A percentile compares a stretch with the other conserved stretches of the same genome.
phyloP scores from a whole-genome alignment of 2,113 vertebrate species.

The Anser cygnoides region DNA sequence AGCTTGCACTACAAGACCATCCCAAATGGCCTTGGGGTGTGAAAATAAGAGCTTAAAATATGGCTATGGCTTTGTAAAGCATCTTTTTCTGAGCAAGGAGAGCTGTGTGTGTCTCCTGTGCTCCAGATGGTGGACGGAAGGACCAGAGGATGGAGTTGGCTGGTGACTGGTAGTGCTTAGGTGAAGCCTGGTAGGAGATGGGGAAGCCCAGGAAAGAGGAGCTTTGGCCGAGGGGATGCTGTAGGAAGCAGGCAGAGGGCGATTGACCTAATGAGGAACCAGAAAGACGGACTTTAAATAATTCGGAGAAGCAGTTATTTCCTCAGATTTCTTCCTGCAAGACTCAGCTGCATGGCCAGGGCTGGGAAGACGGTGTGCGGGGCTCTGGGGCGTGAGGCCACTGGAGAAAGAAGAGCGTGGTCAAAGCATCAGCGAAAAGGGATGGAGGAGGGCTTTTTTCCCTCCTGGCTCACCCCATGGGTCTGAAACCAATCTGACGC shows the following conservation, averaged over 20 bases:
- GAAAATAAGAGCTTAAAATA: not conserved
- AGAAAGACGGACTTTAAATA: not conserved
- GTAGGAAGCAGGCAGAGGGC: not conserved
- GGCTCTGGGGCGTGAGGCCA: not conserved
- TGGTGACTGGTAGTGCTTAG: not conserved
- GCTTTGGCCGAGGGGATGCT: not conserved
- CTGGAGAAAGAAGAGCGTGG: not conserved
- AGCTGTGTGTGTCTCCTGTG: not conserved
- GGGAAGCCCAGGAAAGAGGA: not conserved
- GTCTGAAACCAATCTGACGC: not conserved
- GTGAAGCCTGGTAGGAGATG: not conserved
- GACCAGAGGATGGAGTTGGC: not conserved
- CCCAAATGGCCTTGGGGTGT: not conserved
- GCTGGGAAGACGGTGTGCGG: not conserved
- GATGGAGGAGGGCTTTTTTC: not conserved
- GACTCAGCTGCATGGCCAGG: not conserved
- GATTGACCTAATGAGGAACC: not conserved
- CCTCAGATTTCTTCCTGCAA: not conserved
- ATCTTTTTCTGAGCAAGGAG: not conserved
- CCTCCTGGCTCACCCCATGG: not conserved
- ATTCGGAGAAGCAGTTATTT: not conserved
- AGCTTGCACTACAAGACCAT: not conserved
- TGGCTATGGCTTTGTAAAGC: not conserved
- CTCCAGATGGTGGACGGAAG: not conserved
- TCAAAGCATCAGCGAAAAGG: not conserved